Evolutionary conservation across 2,797 vertebrate genomes (phyloP).

Genomic region (Babyrousa celebensis): DNA sequence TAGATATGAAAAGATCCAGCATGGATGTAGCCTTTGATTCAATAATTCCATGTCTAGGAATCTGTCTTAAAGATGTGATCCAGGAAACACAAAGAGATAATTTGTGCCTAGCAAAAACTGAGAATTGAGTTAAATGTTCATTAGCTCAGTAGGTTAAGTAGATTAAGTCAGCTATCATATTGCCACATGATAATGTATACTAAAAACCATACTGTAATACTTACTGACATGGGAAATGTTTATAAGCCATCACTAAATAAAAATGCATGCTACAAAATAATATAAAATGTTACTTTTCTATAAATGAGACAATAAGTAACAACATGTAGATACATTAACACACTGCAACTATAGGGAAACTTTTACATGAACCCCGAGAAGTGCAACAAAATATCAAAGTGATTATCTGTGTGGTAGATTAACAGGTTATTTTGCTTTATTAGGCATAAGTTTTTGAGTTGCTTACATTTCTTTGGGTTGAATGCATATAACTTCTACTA

Average conservation of each 20-base stretch:
- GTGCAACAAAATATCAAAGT: not conserved
- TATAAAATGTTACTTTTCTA: not conserved
- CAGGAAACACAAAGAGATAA: not conserved
- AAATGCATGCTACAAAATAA: not conserved
- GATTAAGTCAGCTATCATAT: not conserved
- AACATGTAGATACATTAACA: not conserved
- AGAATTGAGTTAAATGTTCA: conserved; percentile 4
- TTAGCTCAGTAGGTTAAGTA: not conserved
- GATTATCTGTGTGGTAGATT: not conserved
- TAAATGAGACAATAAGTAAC: conserved; percentile 17
- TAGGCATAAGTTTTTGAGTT: not conserved
- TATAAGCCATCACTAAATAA: conserved; percentile 27
- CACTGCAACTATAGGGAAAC: not conserved
- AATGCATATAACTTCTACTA: not conserved
- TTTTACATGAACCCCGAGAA: not conserved
- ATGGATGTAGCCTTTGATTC: not conserved
- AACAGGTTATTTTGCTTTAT: not conserved
- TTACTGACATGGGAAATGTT: not conserved
- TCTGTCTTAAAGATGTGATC: not conserved
- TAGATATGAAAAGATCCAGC: not conserved
- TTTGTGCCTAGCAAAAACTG: not conserved
- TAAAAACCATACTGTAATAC: conserved; percentile 29
- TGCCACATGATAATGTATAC: not conserved
- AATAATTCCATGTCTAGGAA: not conserved
- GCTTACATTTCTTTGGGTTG: not conserved